Base-by-base conservation (phyloP, 2,797 vertebrate genomes). In the Rhadinocentrus ornatus region DNA sequence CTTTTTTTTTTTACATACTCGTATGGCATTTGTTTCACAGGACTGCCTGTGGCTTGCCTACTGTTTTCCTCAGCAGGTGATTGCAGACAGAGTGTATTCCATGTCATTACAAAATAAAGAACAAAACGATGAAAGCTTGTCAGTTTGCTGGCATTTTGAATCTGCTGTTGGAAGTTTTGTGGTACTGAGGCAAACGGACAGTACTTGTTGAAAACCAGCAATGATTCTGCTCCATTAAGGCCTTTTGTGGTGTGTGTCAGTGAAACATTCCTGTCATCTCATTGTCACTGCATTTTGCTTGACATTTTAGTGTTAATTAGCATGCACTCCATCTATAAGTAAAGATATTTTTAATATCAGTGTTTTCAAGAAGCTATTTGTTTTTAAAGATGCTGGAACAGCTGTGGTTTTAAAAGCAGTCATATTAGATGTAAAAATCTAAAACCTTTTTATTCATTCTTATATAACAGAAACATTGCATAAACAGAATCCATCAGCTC, bases 1-100 rank as follows among this genome's bases (percentile, higher is more conserved):
- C 66, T 56, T 75, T 75, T 80, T 73, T 76, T 35, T 69, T 78
- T 79, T 59, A 77, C 59, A 85, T 78, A 78, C 68, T 80, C 44
- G 37, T 81, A 37, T 75, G 72, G 74, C 80, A 76, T 91, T 91
- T 90, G 88, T 85, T 86, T 90, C 86, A 82, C 84, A 86, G 54
- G 81, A 70, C 80, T 75, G 88, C 86, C 88, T 80, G 87, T 87
- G 84, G 87, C 85, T 79, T 46, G 41, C 77, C 71, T 53, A 79
- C 81, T 84, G 75, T 83, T 86, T 82, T 48, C 44, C 81, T 69
- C 72, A 65, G 72, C 59, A 24, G 79, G 82, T 57, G 77, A 82
- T 75, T 69, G 71, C 60, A 75, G 75, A 68, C 39, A 73, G 67
- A 73, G 66, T 34, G 66, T 69, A 58, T 78, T 82, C 65, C 35